These are phyloP conservation scores for Eptatretus burgeri DNA, from an alignment of 2,113 vertebrate genomes.

Conservation along the genomic window DNA sequence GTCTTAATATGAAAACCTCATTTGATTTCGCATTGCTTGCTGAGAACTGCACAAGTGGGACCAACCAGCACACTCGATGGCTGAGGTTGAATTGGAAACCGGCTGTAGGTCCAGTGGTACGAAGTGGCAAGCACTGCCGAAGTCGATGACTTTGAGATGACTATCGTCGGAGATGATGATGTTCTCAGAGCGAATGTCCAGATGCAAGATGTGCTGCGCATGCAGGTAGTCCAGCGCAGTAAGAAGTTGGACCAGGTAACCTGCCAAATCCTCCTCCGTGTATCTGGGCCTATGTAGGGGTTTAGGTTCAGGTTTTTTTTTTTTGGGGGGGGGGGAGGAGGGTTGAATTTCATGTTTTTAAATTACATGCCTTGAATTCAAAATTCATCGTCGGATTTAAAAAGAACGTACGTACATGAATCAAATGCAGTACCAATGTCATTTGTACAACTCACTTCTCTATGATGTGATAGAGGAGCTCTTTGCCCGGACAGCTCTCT, in stretches of 20 bases:
- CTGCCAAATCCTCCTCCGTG: conserved; percentile 72
- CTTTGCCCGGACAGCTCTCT: conserved; percentile 58
- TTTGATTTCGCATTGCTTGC: no score
- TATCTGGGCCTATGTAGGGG: conserved; percentile 43
- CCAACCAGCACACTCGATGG: conserved; percentile 84
- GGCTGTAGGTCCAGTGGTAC: conserved; percentile 58
- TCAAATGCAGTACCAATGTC: background rate
- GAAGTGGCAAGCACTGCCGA: conserved; percentile 62
- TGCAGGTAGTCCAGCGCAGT: conserved; percentile 86
- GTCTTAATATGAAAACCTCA: no score
- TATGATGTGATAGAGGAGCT: conserved; percentile 63
- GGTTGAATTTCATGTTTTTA: no score
- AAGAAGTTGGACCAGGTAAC: conserved; percentile 50
- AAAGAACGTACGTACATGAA: no score
- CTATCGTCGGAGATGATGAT: conserved; percentile 49
- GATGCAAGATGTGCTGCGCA: conserved; percentile 39
- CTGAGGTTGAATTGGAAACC: conserved; percentile 44
- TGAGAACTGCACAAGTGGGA: conserved; percentile 6
- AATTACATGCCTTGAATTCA: no score
- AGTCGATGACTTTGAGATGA: conserved; percentile 72
- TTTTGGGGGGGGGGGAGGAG: no score
- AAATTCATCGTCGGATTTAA: no score
- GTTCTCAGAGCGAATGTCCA: conserved; percentile 86
- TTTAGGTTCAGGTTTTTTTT: no score
- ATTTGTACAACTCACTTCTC: conserved; percentile 31